Base-by-base conservation (phyloP, 2,888 invertebrate genomes). In the Leucania comma region DNA sequence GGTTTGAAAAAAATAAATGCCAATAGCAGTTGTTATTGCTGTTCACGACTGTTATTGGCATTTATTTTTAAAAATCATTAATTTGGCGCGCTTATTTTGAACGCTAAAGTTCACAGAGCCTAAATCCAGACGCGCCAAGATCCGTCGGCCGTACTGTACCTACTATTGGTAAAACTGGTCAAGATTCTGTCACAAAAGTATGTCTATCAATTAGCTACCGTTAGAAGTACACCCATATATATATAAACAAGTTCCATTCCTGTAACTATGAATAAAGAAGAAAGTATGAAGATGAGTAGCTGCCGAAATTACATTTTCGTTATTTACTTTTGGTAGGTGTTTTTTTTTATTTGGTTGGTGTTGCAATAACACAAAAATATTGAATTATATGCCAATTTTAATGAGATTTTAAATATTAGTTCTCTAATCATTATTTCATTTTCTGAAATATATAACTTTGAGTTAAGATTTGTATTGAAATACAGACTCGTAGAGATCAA, bases 371-470 rank as follows among this genome's bases (percentile, higher is more conserved):
- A 63, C 20, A 42, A 53, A 75, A 60, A 50, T 35, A 56, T 50
- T 3, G 8, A 57, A 22, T 22, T 22, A 35, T 57, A 46, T 32
- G 12, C 20, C n/a, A 32, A 66, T 29, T 38, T 38, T 8, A 42
- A 67, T 42, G 68, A 75, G 75, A 69, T 73, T 68, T 58, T 24
- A 53, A 48, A 70, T 54, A 48, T 32, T 66, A 3, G 20, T 50
- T 56, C 57, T 35, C 14, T 22, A 56, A 29, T 50, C 20, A 74
- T 63, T n/a, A 38, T 29, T 29, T 6, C 9, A 22, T 58, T 48
- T 48, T 56, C n/a, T 59, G 54, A 20, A 50, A 54, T 29, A 38
- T 24, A 8, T 50, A 42, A 38, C n/a, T 51, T 56, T 46, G n/a
- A 58, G 29, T 38, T 38, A 51, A 32, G 20, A n/a, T 38, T 70